Evolutionary conservation across 2,797 vertebrate species (phyloP), one percentile per base, ranked within the genome.

Genomic region (Oophaga sylvatica): DNA sequence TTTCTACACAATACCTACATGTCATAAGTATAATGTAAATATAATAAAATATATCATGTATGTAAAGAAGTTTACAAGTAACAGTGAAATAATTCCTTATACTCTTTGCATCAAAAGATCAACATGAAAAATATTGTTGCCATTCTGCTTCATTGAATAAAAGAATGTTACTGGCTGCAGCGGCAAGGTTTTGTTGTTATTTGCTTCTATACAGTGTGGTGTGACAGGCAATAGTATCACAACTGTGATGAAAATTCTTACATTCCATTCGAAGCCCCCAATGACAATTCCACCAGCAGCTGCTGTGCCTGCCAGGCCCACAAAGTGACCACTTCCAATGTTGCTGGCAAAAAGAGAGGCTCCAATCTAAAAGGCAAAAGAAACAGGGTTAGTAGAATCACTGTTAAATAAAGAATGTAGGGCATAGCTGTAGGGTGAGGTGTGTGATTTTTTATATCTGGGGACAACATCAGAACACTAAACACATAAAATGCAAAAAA

Each of bases 261-360:
- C 96, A 59, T 97, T 97, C 96, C 96, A 97, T 88, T 97, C 96
- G 88, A 96, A 96, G 83, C 95, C 96, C 89, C 96, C 96, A 0
- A 92, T 96, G 59, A 96, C 96, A 26, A 97, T 93, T 12, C 96
- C 96, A 2, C 89, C 31, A 1, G 95, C 96, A 0, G 96, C 94
- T 13, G 93, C 96, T 0, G 96, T 96, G 15, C 96, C 96, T 16
- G 96, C 95, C 0, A 97, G 92, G 63, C 96, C 96, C 13, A 97
- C 96, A 90, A 97, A 97, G 91, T 97, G 96, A 0, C 95, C 96
- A 11, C 95, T 96, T 90, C 96, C 96, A 17, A 97, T 96, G 91
- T 97, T 97, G 90, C 96, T 97, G 81, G 96, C 96, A 91, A 97
- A 97, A 26, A 97, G 95, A 0, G 96, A 97, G 0, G 96, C 96